These are phyloP conservation scores for Synanthedon myopaeformis DNA, from an alignment of 2,888 invertebrate genomes.

Conservation along the genomic window DNA sequence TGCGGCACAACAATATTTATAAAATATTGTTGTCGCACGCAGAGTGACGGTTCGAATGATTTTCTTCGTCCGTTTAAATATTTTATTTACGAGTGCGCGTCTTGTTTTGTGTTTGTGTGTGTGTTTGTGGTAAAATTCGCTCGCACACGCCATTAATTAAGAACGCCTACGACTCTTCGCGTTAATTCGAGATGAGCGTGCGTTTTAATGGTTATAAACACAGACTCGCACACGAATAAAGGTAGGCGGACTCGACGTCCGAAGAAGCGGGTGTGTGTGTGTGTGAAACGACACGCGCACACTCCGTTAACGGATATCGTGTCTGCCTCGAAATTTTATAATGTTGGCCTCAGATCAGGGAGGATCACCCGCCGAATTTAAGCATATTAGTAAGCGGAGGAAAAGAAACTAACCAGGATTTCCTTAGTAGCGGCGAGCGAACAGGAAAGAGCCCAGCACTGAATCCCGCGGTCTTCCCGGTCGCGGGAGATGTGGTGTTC, in stretches of 20 bases:
- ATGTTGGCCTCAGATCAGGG: not conserved
- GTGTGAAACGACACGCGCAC: not conserved
- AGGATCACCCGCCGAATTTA: constrained; percentile 34
- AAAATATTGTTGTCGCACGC: too few relatives aligned
- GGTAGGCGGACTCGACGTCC: not conserved
- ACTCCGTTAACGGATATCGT: not conserved
- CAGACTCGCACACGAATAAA: not conserved
- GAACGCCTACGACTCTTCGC: not conserved
- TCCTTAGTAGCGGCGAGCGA: constrained; percentile 74
- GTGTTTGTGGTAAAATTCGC: too few relatives aligned
- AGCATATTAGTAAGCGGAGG: constrained; percentile 74
- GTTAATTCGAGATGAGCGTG: not conserved
- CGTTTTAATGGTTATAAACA: not conserved
- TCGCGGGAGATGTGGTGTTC: constrained; percentile 51
- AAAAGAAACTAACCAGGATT: constrained; percentile 75
- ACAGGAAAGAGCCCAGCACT: constrained; percentile 71
- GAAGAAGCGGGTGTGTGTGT: not conserved
- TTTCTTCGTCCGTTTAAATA: not conserved
- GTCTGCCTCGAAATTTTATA: not conserved
- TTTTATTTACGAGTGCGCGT: not conserved
- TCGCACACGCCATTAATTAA: too few relatives aligned
- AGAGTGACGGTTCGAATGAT: not conserved
- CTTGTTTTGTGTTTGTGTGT: too few relatives aligned
- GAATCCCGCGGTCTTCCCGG: constrained; percentile 45
- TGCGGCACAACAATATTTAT: too few relatives aligned